These are phyloP conservation scores for Zaprionus tsacasi DNA, from an alignment of 1,140 invertebrate species.

Conservation along the genomic window DNA sequence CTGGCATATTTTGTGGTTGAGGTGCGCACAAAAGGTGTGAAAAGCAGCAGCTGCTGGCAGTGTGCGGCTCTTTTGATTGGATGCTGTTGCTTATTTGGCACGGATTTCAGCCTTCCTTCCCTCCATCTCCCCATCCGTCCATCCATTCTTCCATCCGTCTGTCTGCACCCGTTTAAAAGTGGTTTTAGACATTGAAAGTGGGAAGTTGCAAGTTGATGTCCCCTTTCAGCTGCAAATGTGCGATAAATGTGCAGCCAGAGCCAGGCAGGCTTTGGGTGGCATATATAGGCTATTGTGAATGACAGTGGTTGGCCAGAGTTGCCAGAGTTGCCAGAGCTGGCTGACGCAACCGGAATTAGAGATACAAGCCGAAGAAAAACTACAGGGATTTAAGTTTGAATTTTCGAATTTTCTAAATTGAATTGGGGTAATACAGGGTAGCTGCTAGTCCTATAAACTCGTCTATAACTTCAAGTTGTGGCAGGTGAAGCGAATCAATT, in stretches of 20 bases:
- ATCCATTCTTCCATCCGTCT: not conserved
- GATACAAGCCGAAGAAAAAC: too few relatives aligned
- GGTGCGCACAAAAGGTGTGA: constrained; percentile 63
- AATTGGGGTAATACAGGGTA: too few relatives aligned
- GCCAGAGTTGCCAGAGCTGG: not conserved
- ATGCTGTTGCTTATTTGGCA: constrained; percentile 76
- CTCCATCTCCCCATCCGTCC: too few relatives aligned
- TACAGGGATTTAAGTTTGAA: not conserved
- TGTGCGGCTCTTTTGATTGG: constrained; percentile 53
- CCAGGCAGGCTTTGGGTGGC: not conserved
- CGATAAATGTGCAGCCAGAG: constrained; percentile 56
- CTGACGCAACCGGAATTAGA: not conserved
- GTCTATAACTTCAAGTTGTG: not conserved
- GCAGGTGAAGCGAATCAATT: not conserved
- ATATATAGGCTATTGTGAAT: not conserved
- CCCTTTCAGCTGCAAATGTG: constrained; percentile 57
- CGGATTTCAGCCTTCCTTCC: constrained; percentile 50
- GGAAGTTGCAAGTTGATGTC: constrained; percentile 66
- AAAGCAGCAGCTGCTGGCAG: constrained; percentile 40
- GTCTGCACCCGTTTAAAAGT: not conserved
- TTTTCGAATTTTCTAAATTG: too few relatives aligned
- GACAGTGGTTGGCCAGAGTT: constrained; percentile 16
- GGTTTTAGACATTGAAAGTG: constrained; percentile 56
- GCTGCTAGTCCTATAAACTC: too few relatives aligned
- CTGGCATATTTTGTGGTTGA: constrained; percentile 55